phyloP scores from a whole-genome alignment of 1,140 invertebrate genomes.

The Aphis craccivora region DNA sequence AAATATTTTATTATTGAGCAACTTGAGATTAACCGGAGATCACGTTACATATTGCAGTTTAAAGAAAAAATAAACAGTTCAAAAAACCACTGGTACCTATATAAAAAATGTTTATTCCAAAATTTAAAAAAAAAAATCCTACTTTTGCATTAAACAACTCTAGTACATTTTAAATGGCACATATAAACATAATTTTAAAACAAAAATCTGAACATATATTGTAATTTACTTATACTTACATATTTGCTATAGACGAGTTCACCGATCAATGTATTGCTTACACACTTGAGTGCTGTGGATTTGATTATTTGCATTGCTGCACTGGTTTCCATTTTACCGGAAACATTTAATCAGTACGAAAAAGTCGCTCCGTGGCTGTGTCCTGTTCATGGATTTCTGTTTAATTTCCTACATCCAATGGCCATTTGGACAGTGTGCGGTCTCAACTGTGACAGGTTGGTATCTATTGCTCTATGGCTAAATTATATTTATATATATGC shows the following conservation, averaged over 20 bases:
- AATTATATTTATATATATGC: neutral
- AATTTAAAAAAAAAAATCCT: neutral
- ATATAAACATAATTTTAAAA: neutral
- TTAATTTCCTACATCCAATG: slow-evolving; percentile 76
- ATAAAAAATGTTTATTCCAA: neutral
- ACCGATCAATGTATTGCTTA: slow-evolving; percentile 75
- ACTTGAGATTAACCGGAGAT: neutral
- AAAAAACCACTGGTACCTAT: neutral
- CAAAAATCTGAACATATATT: neutral
- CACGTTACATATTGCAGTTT: neutral
- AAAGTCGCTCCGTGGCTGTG: slow-evolving; percentile 68
- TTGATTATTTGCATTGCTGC: slow-evolving; percentile 72
- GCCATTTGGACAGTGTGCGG: slow-evolving; percentile 82
- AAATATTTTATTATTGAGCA: neutral
- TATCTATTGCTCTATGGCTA: neutral
- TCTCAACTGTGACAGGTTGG: slow-evolving; percentile 78
- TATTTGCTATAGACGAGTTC: slow-evolving; percentile 68
- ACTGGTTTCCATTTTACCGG: slow-evolving; percentile 66
- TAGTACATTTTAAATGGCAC: too few species aligned
- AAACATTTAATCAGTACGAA: slow-evolving; percentile 64
- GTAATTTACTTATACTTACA: neutral
- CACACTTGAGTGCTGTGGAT: slow-evolving; percentile 76
- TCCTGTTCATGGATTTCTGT: slow-evolving; percentile 71
- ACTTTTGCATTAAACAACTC: neutral
- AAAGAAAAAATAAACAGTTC: neutral